phyloP scores from a whole-genome alignment of 2,797 vertebrate species.

The Onychomys torridus region DNA sequence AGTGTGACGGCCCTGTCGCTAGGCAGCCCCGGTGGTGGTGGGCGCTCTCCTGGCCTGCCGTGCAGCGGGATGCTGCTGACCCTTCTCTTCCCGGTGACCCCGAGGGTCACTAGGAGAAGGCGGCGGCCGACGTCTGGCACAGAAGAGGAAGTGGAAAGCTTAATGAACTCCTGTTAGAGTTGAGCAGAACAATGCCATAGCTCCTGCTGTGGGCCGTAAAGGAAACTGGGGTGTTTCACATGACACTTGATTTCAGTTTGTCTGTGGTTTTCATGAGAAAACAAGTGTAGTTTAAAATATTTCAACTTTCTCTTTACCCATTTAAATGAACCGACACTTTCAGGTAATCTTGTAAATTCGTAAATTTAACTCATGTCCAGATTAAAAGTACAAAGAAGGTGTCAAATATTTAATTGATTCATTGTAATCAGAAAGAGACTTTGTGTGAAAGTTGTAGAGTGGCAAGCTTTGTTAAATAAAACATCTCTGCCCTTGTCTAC shows the following conservation, averaged over 20 bases:
- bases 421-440: constrained; percentile 35
- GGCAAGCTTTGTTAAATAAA: not conserved
- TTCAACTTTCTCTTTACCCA: constrained; percentile 80
- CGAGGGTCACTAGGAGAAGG: not conserved
- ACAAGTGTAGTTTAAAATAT: constrained; percentile 74
- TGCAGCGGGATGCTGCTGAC: not conserved
- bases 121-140: not conserved
- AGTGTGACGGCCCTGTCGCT: not conserved
- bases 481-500: not conserved
- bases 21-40: not conserved
- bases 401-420: constrained; percentile 53
- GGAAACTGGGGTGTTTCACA: constrained; percentile 80
- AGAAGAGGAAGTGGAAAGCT: constrained; percentile 78
- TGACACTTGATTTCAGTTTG: constrained; percentile 81
- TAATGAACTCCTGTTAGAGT: constrained; percentile 21
- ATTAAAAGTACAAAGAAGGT: constrained; percentile 41
- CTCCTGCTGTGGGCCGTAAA: constrained; percentile 56
- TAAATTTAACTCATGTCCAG: constrained; percentile 32
- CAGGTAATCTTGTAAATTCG: constrained; percentile 50
- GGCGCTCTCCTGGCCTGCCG: not conserved
- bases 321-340: constrained; percentile 64
- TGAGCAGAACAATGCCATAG: constrained; percentile 46
- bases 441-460: constrained; percentile 42
- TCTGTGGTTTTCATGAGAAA: constrained; percentile 81
- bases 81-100: not conserved